Conservation (phyloP, 2,888 invertebrate genomes). For the Meloe dianella region DNA sequence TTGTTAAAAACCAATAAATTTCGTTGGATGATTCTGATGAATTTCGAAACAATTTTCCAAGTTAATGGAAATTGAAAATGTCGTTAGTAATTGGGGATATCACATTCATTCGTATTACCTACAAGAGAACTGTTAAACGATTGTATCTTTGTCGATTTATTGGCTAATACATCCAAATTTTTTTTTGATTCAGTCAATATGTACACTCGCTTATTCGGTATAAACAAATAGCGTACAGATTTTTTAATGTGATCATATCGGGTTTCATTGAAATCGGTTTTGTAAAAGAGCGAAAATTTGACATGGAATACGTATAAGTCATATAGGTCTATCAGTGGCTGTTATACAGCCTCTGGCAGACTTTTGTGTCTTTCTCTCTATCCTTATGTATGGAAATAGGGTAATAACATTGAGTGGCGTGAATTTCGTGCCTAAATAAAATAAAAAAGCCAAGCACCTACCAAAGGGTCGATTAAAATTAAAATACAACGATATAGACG, state of each 20-base stretch:
- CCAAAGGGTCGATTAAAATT: constrained; percentile 20
- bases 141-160: constrained; percentile 1
- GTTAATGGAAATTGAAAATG: constrained; percentile 1
- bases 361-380: neutral
- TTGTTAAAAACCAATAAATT: neutral
- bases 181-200: neutral
- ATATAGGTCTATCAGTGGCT: neutral
- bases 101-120: neutral
- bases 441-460: constrained; percentile 20
- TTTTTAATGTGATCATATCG: neutral
- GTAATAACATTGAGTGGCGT: neutral
- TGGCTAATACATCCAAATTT: neutral
- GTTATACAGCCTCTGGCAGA: neutral
- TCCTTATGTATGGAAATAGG: neutral
- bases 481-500: constrained; percentile 10
- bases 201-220: neutral
- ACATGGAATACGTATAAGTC: neutral
- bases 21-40: neutral
- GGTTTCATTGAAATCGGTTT: neutral
- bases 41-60: neutral
- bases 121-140: neutral
- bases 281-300: neutral
- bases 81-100: neutral
- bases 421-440: constrained; percentile 8
- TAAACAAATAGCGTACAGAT: neutral